A percentile compares a stretch with the other conserved stretches of the same genome.
Evolutionary conservation across 2,113 vertebrate genomes (phyloP).

Genomic region (Polyodon spathula): DNA sequence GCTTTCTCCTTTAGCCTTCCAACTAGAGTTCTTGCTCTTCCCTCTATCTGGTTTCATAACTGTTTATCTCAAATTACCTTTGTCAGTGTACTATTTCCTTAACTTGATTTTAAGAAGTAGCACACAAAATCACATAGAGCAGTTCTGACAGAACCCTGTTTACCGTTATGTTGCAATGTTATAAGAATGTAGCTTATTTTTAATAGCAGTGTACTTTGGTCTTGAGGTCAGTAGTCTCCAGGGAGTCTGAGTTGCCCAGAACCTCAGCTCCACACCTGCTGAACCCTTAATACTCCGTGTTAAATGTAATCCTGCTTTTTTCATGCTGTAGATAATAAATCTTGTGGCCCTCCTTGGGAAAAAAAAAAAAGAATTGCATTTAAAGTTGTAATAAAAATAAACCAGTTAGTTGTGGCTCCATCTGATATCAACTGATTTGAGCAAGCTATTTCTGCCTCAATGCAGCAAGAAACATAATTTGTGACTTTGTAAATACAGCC

Average conservation of each 20-base stretch:
- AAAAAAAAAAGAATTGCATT: conserved; percentile 56
- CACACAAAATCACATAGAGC: background rate
- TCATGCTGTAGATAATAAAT: conserved; percentile 58
- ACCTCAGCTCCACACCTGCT: background rate
- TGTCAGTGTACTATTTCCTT: background rate
- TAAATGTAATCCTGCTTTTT: conserved; percentile 67
- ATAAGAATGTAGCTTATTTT: background rate
- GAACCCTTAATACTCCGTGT: conserved; percentile 33
- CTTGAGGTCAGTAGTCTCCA: conserved; percentile 6
- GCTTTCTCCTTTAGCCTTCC: no score
- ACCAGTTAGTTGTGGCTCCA: conserved; percentile 71
- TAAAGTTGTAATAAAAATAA: conserved; percentile 89
- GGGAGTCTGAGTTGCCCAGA: conserved; percentile 52
- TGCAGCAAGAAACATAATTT: conserved; percentile 73
- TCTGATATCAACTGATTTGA: conserved; percentile 79
- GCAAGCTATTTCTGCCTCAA: conserved; percentile 66
- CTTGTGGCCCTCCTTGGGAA: conserved; percentile 49
- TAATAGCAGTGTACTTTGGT: background rate
- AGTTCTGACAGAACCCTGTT: background rate
- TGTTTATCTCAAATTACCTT: no score
- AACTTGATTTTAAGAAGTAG: no score
- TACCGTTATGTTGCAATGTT: background rate
- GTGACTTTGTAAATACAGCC: conserved; percentile 79
- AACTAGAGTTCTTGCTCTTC: no score
- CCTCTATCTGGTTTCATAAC: no score